Conservation (phyloP, 2,113 vertebrate genomes). For the Promerops cafer region DNA sequence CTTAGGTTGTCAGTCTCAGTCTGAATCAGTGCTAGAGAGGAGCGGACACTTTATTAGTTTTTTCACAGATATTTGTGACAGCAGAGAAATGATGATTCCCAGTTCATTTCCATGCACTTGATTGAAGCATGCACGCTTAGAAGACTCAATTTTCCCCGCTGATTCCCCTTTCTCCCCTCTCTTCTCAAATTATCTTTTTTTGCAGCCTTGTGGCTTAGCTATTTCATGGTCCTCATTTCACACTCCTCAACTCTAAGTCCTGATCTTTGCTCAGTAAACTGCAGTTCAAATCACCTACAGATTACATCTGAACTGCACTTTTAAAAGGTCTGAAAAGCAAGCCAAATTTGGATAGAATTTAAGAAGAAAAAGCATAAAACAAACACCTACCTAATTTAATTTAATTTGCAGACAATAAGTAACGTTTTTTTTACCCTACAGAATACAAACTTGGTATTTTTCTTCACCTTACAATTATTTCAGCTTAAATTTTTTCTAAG, state of each 20-base stretch:
- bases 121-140: not conserved
- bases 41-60: not conserved
- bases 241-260: not conserved
- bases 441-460: not conserved
- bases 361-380: not conserved
- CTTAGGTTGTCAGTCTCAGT: not conserved
- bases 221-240: not conserved
- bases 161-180: not conserved
- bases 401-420: not conserved
- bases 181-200: not conserved
- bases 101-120: slow-evolving; percentile 5
- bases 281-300: not conserved
- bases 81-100: not conserved
- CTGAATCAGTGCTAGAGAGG: not conserved
- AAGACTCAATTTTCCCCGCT: not conserved
- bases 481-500: not conserved
- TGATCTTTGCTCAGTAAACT: not conserved
- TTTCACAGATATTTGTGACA: not conserved
- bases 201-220: not conserved
- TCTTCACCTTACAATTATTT: not conserved
- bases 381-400: not conserved
- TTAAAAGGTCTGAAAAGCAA: not conserved
- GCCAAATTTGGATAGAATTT: not conserved
- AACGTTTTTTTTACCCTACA: not conserved
- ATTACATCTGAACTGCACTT: not conserved